phyloP scores from a whole-genome alignment of 2,888 invertebrate genomes.

The Machimus rusticus region DNA sequence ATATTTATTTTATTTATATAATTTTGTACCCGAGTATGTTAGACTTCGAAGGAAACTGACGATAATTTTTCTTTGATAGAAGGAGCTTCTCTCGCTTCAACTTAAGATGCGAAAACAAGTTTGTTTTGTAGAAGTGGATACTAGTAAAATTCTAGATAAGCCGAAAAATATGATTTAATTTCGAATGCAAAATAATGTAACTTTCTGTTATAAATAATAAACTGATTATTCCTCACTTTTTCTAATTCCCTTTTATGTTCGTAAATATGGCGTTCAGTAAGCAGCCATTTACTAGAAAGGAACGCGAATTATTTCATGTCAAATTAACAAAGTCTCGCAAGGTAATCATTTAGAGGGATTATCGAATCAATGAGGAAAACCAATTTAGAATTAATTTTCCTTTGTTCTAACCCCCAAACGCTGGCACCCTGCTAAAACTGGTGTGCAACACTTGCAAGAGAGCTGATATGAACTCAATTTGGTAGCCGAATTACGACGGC shows the following conservation, averaged over 20 bases:
- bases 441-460: slow-evolving; percentile 19
- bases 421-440: neutral
- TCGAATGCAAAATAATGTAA: no score
- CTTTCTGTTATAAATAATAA: neutral
- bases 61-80: no score
- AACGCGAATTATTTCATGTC: slow-evolving; percentile 1
- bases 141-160: no score
- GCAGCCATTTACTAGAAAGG: neutral
- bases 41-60: no score
- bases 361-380: slow-evolving; percentile 30
- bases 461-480: slow-evolving; percentile 9
- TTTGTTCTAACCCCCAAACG: neutral
- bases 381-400: slow-evolving; percentile 33
- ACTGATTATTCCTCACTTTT: neutral
- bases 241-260: neutral
- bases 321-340: slow-evolving; percentile 22
- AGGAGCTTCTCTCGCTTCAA: no score
- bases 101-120: no score
- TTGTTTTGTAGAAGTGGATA: no score
- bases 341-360: slow-evolving; percentile 25
- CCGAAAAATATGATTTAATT: no score
- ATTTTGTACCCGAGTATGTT: no score
- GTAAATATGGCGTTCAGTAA: neutral
- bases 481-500: neutral
- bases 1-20: no score